Conservation (phyloP, 2,113 vertebrate genomes). For the Meleagris gallopavo region DNA sequence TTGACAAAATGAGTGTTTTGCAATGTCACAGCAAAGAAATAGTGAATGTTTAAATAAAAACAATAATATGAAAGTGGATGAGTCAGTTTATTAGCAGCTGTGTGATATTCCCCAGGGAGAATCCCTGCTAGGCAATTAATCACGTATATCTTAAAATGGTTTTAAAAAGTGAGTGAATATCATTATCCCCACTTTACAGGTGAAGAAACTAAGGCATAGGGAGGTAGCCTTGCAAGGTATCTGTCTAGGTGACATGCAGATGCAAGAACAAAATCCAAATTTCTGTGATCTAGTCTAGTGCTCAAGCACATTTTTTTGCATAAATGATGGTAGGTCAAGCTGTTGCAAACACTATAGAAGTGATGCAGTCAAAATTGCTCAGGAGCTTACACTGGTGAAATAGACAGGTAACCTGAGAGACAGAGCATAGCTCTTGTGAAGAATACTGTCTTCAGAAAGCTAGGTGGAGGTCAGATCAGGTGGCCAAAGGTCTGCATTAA, state of each 20-base stretch:
- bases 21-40: not conserved
- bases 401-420: slow-evolving; percentile 70
- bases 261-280: not conserved
- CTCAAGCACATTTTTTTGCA: not conserved
- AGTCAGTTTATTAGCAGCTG: slow-evolving; percentile 9
- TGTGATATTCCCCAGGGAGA: not conserved
- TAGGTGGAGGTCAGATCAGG: slow-evolving; percentile 84
- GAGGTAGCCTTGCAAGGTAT: not conserved
- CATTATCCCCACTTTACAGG: not conserved
- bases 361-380: slow-evolving; percentile 78
- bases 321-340: slow-evolving; percentile 53
- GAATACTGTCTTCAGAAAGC: slow-evolving; percentile 81
- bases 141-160: not conserved
- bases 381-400: slow-evolving; percentile 78
- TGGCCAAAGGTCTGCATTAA: slow-evolving; percentile 78
- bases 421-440: not conserved
- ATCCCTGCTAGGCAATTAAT: not conserved
- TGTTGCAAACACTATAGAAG: not conserved
- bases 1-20: slow-evolving; percentile 32
- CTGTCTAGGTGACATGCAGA: not conserved
- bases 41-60: slow-evolving; percentile 20
- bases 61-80: not conserved
- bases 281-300: not conserved
- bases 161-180: not conserved
- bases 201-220: not conserved